A percentile compares a stretch with the other conserved stretches of the same genome.
These are phyloP conservation scores for Pristionchus pacificus DNA, from an alignment of 1,140 invertebrate genomes.

Conservation along the genomic window DNA sequence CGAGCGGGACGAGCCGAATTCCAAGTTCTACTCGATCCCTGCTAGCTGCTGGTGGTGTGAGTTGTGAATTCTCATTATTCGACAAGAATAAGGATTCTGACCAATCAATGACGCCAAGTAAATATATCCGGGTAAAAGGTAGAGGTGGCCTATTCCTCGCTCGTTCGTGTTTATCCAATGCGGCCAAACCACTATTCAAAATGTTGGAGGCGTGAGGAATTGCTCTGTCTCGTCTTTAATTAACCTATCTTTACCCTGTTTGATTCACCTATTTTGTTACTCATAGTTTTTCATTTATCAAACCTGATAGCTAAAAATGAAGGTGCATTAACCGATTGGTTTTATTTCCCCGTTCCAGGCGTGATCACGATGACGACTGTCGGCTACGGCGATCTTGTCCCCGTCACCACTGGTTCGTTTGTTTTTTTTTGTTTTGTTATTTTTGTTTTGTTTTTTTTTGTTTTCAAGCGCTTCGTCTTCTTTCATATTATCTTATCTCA, in stretches of 20 bases:
- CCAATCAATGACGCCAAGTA: too few species aligned
- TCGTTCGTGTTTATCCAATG: too few species aligned
- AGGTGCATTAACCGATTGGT: background rate
- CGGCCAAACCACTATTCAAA: too few species aligned
- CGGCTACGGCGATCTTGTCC: constrained; percentile 90
- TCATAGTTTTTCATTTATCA: background rate
- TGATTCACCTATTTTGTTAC: background rate
- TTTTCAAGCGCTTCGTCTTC: too few species aligned
- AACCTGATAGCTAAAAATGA: background rate
- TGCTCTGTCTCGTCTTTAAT: too few species aligned
- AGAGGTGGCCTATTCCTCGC: too few species aligned
- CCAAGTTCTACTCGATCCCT: constrained; percentile 95
- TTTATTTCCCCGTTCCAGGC: constrained; percentile 38
- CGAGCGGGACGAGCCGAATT: constrained; percentile 88
- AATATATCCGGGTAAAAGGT: too few species aligned
- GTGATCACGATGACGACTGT: constrained; percentile 98
- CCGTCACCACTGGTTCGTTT: constrained; percentile 43
- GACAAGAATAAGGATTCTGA: background rate
- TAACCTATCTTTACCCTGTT: too few species aligned
- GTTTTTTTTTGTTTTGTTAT: too few species aligned
- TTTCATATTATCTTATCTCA: too few species aligned
- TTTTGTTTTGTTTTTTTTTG: too few species aligned
- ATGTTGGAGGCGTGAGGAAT: too few species aligned
- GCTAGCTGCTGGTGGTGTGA: constrained; percentile 88
- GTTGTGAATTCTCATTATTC: constrained; percentile 10